These are phyloP conservation scores for Conus ventricosus DNA, from an alignment of 1,140 invertebrate genomes.

Conservation along the genomic window DNA sequence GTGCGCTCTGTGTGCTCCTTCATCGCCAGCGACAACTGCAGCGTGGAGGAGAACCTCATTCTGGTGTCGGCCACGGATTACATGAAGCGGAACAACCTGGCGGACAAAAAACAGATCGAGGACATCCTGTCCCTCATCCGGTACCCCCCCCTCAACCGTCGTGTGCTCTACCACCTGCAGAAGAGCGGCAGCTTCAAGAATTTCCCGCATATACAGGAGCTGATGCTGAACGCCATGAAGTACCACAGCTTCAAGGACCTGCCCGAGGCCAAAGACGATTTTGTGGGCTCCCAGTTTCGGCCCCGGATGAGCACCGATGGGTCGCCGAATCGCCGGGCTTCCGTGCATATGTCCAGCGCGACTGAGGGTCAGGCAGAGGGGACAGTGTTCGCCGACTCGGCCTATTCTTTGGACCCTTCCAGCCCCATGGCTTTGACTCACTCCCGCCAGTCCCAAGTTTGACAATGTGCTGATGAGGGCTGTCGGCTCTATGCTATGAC, in stretches of 20 bases:
- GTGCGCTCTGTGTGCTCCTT: constrained; percentile 66
- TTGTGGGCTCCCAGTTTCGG: constrained; percentile 63
- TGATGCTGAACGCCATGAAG: constrained; percentile 64
- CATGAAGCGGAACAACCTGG: constrained; percentile 70
- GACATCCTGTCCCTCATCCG: constrained; percentile 68
- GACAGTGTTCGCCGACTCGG: background rate
- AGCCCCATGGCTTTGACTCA: constrained; percentile 19
- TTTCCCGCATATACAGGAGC: constrained; percentile 66
- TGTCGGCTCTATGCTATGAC: background rate
- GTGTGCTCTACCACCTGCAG: constrained; percentile 68
- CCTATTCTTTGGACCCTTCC: background rate
- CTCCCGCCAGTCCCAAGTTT: constrained; percentile 19
- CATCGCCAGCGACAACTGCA: constrained; percentile 60
- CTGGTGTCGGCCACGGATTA: constrained; percentile 70
- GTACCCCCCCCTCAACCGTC: constrained; percentile 65
- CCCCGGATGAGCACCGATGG: constrained; percentile 23
- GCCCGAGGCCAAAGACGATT: constrained; percentile 65
- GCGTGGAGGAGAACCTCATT: constrained; percentile 67
- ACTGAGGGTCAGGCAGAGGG: background rate
- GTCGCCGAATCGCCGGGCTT: constrained; percentile 24
- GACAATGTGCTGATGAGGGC: background rate
- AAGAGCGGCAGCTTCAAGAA: constrained; percentile 70
- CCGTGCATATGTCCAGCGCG: background rate
- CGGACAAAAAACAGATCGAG: constrained; percentile 67
- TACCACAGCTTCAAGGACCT: constrained; percentile 70